Conservation (phyloP, 1,140 invertebrate species). For the Plectrocnemia conspersa region DNA sequence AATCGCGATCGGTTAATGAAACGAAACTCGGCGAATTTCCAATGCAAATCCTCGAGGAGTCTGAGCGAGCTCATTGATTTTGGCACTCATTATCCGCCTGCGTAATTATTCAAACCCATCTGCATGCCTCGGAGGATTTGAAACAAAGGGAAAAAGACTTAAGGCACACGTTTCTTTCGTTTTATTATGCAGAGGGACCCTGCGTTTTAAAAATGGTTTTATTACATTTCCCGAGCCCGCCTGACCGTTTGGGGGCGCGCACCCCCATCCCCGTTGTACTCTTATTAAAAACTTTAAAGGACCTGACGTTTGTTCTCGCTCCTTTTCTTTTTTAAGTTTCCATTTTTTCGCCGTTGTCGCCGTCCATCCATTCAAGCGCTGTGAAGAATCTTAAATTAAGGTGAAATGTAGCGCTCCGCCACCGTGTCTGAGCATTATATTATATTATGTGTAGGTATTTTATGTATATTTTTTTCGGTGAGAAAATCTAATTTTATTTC, state of each 20-base stretch:
- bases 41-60: too few relatives aligned
- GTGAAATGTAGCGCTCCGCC: not conserved
- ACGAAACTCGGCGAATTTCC: too few relatives aligned
- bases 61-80: not conserved
- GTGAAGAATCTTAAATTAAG: constrained; percentile 6
- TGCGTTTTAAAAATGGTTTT: constrained; percentile 18
- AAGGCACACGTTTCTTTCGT: not conserved
- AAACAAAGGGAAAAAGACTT: not conserved
- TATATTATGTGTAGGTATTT: too few relatives aligned
- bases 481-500: too few relatives aligned
- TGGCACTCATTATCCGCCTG: constrained; percentile 6
- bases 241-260: not conserved
- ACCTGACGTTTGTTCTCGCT: constrained; percentile 8
- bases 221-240: constrained; percentile 12
- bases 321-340: not conserved
- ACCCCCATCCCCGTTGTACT: not conserved
- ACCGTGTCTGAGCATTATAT: not conserved
- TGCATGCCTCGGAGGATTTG: not conserved
- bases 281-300: constrained; percentile 17
- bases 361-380: not conserved
- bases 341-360: not conserved
- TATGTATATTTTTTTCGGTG: too few relatives aligned
- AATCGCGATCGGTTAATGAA: too few relatives aligned
- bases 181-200: too few relatives aligned
- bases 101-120: constrained; percentile 21